Base-by-base conservation (phyloP, 2,888 invertebrate species). In the Ormyrus pomaceus region DNA sequence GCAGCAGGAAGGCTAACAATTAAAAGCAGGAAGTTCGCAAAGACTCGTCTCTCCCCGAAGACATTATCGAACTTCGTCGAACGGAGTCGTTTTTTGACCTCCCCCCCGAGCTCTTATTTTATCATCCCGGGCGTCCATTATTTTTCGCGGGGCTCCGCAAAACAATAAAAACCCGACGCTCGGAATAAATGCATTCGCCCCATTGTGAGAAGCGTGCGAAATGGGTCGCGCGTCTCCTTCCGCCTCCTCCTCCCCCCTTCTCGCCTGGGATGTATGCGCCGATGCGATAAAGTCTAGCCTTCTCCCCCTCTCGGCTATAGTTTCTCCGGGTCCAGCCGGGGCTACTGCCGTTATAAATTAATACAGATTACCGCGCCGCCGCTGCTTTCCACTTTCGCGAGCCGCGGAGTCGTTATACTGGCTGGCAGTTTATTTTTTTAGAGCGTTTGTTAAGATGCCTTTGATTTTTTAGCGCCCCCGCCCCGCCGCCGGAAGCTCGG, bases 151-250 rank as follows among this genome's bases (percentile, higher is more conserved):
- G 71, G 58, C 50, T 10, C 48, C 11, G 64, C 59, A 53, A 81
- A 81, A 77, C 77, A 81, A 81, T 78, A 81, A 81, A 81, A 81
- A 78, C 56, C 62, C 71, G 48, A 58, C 11, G 62, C 73, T 58
- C 56, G 68, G 78, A 76, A 81, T 79, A 71, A 81, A 78, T 79
- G 81, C 77, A 72, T 74, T 79, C 13, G 34, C 58, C 9, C 76
- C 58, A 76, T 81, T 81, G 77, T 77, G 77, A 72, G 62, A 55
- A 46, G 6, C 53, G 34, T 45, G 64, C 69, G 62, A 77, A 80
- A 80, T 73, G 62, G 77, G 72, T 64, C 77, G 55, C 64, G 69
- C 55, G 72, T 58, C 64, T 64, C 70, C 68, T 76, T 50, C 73
- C 69, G 51, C 13, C 45, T 56, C 13, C 11, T 9, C 19, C 34